phyloP scores from a whole-genome alignment of 2,888 invertebrate genomes.

The Muschampia plurimacula region DNA sequence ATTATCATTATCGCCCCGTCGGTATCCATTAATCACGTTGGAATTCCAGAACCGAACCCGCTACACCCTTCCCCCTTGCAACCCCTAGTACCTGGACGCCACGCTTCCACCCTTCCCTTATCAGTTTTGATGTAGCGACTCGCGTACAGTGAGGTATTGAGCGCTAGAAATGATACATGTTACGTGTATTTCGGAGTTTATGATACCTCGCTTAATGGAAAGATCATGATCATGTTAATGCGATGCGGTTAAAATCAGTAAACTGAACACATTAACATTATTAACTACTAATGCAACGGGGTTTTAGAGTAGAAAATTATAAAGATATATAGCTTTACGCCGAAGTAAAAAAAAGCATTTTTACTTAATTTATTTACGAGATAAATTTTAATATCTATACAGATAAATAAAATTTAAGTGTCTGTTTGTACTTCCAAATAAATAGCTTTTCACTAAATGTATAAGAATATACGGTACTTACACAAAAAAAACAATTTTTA shows the following conservation, averaged over 20 bases:
- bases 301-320: background rate
- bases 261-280: conserved; percentile 7
- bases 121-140: conserved; percentile 77
- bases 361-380: too few species aligned
- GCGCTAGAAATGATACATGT: conserved; percentile 58
- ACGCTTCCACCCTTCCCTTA: conserved; percentile 83
- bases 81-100: conserved; percentile 79
- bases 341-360: too few species aligned
- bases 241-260: conserved; percentile 6
- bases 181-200: conserved; percentile 53
- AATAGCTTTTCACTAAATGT: too few species aligned
- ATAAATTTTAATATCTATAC: too few species aligned
- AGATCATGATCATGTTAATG: conserved; percentile 29
- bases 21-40: conserved; percentile 83
- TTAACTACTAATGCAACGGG: background rate
- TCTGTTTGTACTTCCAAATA: too few species aligned
- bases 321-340: too few species aligned
- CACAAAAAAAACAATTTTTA: too few species aligned
- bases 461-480: too few species aligned
- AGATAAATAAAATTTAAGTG: too few species aligned
- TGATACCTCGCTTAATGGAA: conserved; percentile 30
- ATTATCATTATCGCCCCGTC: conserved; percentile 80
- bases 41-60: conserved; percentile 70
- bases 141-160: too few species aligned
- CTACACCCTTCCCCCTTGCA: conserved; percentile 46